Evolutionary conservation across 2,797 vertebrate genomes (phyloP), one percentile per base, ranked within the genome.

Genomic region (Helostoma temminkii): DNA sequence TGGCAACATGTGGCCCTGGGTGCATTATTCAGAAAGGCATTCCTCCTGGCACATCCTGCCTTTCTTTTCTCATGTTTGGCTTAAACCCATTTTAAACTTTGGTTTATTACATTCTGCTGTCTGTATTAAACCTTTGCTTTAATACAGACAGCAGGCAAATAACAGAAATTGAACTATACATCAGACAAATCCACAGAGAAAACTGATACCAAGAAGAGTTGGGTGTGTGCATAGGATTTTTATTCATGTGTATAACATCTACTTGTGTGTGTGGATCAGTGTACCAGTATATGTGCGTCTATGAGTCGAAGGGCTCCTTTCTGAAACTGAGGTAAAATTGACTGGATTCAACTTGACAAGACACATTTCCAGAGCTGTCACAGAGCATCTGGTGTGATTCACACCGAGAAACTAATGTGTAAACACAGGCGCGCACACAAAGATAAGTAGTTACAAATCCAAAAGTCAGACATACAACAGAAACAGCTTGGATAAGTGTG

Each of bases 381-480:
- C 49, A 16, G 45, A 67, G 36, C 12, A 71, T 67, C 71, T 78
- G 76, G 56, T 66, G 36, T 37, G 42, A 61, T 25, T 64, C 14
- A 24, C 19, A 49, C 34, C 15, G 3, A 26, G 10, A 32, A 6
- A 68, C 9, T 48, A 2, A 50, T 9, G 32, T 42, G 42, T 15
- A 25, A 26, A 53, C 60, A 39, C 65, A 63, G 37, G 68, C 22
- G 49, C 39, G 53, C 30, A 47, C 37, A 64, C 19, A 26, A 28
- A 43, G 25, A 52, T 45, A 52, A 71, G 21, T 19, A 43, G 22
- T 36, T 39, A 16, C 9, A 36, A 6, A 32, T 37, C 21, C 4
- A 41, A 26, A 48, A 46, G 45, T 45, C 18, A 24, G 34, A 28
- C 3, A 37, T 16, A 16, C 36, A 11, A 52, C 56, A 52, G 49